Conservation (phyloP, 2,797 vertebrate genomes). For the Phaenicophaeus curvirostris region DNA sequence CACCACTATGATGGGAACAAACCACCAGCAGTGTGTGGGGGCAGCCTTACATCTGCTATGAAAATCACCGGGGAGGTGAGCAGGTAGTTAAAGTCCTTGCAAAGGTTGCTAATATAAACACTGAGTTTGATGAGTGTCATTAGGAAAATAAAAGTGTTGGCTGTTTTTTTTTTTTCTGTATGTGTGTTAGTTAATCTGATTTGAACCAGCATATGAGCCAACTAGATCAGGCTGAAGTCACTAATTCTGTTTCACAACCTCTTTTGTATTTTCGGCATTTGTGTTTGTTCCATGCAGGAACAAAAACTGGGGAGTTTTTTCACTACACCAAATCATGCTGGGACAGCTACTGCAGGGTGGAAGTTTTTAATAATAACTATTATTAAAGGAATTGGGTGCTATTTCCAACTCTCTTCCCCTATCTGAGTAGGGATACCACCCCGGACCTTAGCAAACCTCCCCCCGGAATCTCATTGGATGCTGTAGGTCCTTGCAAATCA, state of each 20-base stretch:
- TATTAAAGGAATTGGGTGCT: background rate
- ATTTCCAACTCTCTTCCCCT: background rate
- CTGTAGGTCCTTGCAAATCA: background rate
- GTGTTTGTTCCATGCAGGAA: slow-evolving; percentile 26
- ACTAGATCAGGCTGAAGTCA: background rate
- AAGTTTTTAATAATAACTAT: background rate
- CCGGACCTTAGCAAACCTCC: background rate
- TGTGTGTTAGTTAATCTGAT: background rate
- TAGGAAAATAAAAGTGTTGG: background rate
- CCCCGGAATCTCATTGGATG: background rate
- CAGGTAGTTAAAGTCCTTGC: background rate
- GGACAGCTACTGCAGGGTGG: background rate
- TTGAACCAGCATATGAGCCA: accelerated
- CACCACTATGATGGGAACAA: background rate
- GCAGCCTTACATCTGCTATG: background rate
- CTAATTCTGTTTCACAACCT: slow-evolving; percentile 19
- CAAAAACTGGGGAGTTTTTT: background rate
- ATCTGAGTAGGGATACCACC: background rate
- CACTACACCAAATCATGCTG: accelerated
- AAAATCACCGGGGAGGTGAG: background rate
- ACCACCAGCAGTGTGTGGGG: background rate
- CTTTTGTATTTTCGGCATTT: background rate
- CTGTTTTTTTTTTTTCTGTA: background rate
- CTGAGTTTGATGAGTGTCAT: background rate
- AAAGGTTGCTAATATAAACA: background rate